Evolutionary conservation across 2,888 invertebrate genomes (phyloP), one percentile per base, ranked within the genome.

Genomic region (Eumerus sabulonum): DNA sequence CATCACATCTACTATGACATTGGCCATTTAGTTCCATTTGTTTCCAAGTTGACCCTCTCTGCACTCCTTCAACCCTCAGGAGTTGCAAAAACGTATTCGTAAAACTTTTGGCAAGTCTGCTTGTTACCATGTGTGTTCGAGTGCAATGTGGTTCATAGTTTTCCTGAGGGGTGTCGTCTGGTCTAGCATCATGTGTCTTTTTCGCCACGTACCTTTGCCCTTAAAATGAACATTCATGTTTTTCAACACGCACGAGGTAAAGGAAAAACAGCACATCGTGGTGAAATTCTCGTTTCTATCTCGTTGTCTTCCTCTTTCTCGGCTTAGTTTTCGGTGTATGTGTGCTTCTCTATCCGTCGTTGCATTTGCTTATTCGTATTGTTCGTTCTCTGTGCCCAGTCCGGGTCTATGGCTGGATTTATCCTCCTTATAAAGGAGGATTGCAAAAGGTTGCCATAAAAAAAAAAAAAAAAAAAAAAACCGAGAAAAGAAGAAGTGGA

Each of bases 141-240:
- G 4, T 50, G 27, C 44, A 47, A 42, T 59, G 45, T 53, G 16
- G 16, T n/a, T n/a, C 44, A 38, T 45, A 36, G 27, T 54, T 56
- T 70, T 18, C 54, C 54, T 70, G 60, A 45, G 62, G 27, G 54
- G 62, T 63, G 54, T 56, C 40, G 54, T 56, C 40, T 44, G 38
- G 57, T n/a, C 27, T 62, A 18, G 9, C 48, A n/a, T 57, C 13
- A 14, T 11, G 19, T 53, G 53, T 7, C 13, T 47, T 36, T 44
- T 38, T 51, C 51, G 27, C 27, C 51, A 18, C 51, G 14, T 36
- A 14, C 17, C 14, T 27, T 45, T 54, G 54, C 48, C 71, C 71
- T 71, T 63, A 71, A 63, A 71, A 63, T 48, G 62, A 63, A 44
- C 56, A 63, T 56, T 42, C 62, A 48, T 62, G 35, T 62, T 27